phyloP scores from a whole-genome alignment of 2,797 vertebrate species.

The Sphaeramia orbicularis region DNA sequence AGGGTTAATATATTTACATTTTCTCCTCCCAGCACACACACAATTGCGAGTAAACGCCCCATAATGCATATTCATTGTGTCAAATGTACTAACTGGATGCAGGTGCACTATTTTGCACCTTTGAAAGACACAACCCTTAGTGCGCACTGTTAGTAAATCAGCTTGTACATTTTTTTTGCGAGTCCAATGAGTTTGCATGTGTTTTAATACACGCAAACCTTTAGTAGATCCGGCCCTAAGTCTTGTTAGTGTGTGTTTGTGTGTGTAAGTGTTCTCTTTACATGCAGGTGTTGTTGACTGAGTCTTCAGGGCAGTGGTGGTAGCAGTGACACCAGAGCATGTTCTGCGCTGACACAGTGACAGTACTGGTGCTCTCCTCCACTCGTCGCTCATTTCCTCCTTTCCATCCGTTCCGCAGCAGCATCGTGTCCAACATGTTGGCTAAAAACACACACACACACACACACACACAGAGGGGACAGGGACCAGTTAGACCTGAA shows the following conservation, averaged over 20 bases:
- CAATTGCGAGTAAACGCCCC: too few species aligned
- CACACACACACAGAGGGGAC: neutral
- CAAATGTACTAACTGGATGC: too few species aligned
- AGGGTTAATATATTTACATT: too few species aligned
- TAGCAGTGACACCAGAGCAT: constrained; percentile 92
- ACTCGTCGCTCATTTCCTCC: constrained; percentile 82
- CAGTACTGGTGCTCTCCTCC: constrained; percentile 83
- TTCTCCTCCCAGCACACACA: too few species aligned
- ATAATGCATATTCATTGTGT: too few species aligned
- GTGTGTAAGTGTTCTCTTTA: constrained; percentile 64
- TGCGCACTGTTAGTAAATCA: too few species aligned
- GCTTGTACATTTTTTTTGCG: too few species aligned
- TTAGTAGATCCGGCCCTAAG: too few species aligned
- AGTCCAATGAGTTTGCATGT: too few species aligned
- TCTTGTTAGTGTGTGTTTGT: neutral
- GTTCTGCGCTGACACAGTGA: constrained; percentile 82
- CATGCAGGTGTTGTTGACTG: constrained; percentile 96
- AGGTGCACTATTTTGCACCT: too few species aligned
- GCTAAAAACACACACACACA: constrained; percentile 70
- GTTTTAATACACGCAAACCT: too few species aligned
- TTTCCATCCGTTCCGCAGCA: constrained; percentile 91
- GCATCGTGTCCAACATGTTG: constrained; percentile 88
- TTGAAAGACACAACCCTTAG: too few species aligned
- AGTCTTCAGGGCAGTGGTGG: constrained; percentile 94
- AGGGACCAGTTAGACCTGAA: constrained; percentile 11